phyloP scores from a whole-genome alignment of 2,797 vertebrate genomes.

The Dryobates pubescens region DNA sequence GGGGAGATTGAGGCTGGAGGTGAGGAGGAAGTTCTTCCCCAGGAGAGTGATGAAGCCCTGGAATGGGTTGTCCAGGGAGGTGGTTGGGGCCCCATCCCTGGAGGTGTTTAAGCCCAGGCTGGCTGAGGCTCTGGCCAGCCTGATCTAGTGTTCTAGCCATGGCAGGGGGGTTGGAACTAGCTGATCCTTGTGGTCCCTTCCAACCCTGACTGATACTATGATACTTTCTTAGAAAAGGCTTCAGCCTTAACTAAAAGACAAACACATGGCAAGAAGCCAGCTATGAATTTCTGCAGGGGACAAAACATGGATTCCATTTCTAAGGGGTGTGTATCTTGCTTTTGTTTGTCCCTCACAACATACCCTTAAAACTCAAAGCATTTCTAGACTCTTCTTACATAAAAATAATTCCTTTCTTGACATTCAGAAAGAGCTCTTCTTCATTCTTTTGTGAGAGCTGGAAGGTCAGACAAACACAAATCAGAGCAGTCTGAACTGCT shows the following conservation, averaged over 20 bases:
- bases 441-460: background rate
- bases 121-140: too few species aligned
- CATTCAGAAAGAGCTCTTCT: background rate
- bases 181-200: too few species aligned
- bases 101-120: too few species aligned
- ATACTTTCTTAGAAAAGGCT: background rate
- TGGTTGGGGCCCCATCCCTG: too few species aligned
- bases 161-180: too few species aligned
- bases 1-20: too few species aligned
- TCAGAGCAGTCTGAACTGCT: background rate
- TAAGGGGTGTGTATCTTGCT: background rate
- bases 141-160: too few species aligned
- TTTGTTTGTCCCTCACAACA: background rate
- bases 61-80: too few species aligned
- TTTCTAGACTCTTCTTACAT: background rate
- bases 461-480: background rate
- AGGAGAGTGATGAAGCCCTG: too few species aligned
- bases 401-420: background rate
- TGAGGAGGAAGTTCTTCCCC: too few species aligned
- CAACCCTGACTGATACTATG: too few species aligned
- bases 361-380: background rate
- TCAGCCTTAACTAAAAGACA: background rate
- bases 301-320: background rate
- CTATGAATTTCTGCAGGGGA: background rate
- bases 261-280: background rate